These are phyloP conservation scores for Paedocypris micromegethes DNA, from an alignment of 2,797 vertebrate genomes.

Conservation along the genomic window DNA sequence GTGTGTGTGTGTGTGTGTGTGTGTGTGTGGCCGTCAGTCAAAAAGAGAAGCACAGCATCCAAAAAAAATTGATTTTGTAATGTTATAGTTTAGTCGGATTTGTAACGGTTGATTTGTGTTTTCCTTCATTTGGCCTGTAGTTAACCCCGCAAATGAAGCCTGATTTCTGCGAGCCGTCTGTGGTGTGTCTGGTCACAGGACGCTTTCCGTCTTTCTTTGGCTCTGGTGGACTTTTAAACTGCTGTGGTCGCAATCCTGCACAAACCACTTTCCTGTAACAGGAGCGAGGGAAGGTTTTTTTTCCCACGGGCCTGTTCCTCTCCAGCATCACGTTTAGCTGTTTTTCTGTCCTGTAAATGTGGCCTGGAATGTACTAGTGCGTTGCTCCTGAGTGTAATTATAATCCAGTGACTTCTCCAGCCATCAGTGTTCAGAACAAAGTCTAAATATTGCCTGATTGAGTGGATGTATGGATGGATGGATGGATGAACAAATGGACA, in stretches of 20 bases:
- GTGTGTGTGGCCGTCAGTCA: too few species aligned
- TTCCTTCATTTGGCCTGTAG: too few species aligned
- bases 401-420: conserved; percentile 28
- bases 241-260: conserved; percentile 27
- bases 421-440: conserved; percentile 4
- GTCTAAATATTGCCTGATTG: too few species aligned
- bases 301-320: conserved; percentile 32
- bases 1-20: too few species aligned
- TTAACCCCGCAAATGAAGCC: too few species aligned
- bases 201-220: not conserved
- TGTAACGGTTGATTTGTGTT: too few species aligned
- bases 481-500: too few species aligned
- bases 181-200: conserved; percentile 14
- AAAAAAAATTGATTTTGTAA: too few species aligned
- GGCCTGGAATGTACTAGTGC: conserved; percentile 16
- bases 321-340: conserved; percentile 26
- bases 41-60: too few species aligned
- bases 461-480: too few species aligned
- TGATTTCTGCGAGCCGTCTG: conserved; percentile 23
- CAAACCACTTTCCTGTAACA: conserved; percentile 24
- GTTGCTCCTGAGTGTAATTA: conserved; percentile 31
- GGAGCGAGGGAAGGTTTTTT: conserved; percentile 20
- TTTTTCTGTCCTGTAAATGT: not conserved
- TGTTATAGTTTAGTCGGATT: too few species aligned
- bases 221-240: conserved; percentile 18